Conservation (phyloP, 1,140 invertebrate genomes). For the Neuroterus valhalla region DNA sequence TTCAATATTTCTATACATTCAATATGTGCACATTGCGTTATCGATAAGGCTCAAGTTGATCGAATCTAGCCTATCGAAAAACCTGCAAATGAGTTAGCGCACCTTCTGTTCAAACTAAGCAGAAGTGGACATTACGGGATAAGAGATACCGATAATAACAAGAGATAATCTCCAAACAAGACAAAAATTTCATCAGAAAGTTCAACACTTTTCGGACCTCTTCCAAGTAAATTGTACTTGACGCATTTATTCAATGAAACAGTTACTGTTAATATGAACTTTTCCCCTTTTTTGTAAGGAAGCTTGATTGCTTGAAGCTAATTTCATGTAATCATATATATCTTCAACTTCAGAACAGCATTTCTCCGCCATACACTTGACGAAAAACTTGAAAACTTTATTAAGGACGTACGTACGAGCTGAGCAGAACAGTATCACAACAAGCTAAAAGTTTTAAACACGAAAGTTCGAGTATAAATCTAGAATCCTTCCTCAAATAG, state of each 20-base stretch:
- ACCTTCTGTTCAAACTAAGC: not conserved
- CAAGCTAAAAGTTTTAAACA: not conserved
- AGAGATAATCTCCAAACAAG: not conserved
- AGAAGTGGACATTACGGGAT: not conserved
- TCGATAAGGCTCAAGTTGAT: not conserved
- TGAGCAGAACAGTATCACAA: not conserved
- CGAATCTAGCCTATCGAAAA: not conserved
- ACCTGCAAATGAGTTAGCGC: not conserved
- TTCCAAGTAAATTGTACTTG: too few species aligned
- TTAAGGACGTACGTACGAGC: not conserved
- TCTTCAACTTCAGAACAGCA: not conserved
- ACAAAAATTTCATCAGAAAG: not conserved
- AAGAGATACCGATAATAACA: constrained; percentile 4
- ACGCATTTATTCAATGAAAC: too few species aligned
- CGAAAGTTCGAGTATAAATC: not conserved
- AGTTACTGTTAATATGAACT: too few species aligned
- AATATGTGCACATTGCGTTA: constrained; percentile 32
- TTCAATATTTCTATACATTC: constrained; percentile 31
- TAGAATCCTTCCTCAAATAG: not conserved
- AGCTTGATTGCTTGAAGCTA: not conserved
- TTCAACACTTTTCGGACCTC: not conserved
- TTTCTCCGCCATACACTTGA: not conserved
- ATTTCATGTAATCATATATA: not conserved
- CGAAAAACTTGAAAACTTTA: constrained; percentile 1
- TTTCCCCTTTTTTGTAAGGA: too few species aligned